Evolutionary conservation across 1,140 invertebrate genomes (phyloP), one percentile per base, ranked within the genome.

Genomic region (Pseudomyrmex pallidus): DNA sequence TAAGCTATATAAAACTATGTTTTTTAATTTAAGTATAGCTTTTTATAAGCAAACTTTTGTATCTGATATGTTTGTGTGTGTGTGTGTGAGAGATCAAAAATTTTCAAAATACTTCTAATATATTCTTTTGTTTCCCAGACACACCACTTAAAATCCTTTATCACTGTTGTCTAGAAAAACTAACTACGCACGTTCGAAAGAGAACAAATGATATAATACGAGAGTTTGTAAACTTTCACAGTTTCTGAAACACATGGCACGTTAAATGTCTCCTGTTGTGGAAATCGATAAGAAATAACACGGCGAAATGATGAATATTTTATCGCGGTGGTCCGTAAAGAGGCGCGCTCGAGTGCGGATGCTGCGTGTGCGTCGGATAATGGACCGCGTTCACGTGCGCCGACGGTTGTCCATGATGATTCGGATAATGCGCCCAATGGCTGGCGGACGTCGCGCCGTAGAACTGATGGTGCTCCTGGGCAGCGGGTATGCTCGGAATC

Each of bases 311-410:
- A 22, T 25, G 12, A 57, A 2, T n/a, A 3, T 56, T 85, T 90
- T 93, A 94, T 74, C 93, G 92, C 0, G 94, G 92, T 0, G 94
- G 93, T 0, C 94, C 93, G 13, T 94, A 94, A 12, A 94, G 73
- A 2, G 92, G 64, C 2, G 92, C 85, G 17, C 90, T 90, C 1
- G 91, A 84, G 83, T 92, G 92, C 5, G 89, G 50, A 82, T 93
- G 93, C 87, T 93, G 90, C 54, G 91, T 86, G 63, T 90, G 86
- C 61, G 83, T 56, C 5, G 89, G 78, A 87, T 94, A 93, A 74
- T 93, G 92, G n/a, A 90, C 67, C 15, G 92, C 85, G 72, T 90
- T 93, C 13, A 92, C 87, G 44, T 87, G 88, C 0, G 87, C 64
- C 15, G 83, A 83, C 59, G 86, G 70, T 46, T 82, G 76, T 1